A percentile compares a stretch with the other conserved stretches of the same genome.
These are phyloP conservation scores for Myrmecobius fasciatus DNA, from an alignment of 2,113 vertebrate species.

Conservation along the genomic window DNA sequence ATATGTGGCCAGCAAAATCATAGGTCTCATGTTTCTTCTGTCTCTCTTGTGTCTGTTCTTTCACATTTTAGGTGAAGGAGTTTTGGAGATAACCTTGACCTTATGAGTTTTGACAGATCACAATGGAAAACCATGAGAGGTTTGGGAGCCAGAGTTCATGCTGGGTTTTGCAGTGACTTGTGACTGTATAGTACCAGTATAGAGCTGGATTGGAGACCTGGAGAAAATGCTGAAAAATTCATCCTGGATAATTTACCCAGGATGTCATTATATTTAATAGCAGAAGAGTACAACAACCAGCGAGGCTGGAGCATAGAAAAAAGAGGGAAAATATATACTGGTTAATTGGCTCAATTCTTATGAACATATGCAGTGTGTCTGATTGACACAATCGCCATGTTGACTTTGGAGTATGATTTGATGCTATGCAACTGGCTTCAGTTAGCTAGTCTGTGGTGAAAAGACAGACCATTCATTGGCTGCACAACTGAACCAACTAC, in stretches of 20 bases:
- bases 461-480: background rate
- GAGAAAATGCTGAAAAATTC: background rate
- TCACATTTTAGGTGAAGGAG: background rate
- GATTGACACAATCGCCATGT: background rate
- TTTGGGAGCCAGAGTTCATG: background rate
- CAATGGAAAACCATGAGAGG: background rate
- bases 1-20: background rate
- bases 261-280: background rate
- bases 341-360: background rate
- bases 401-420: background rate
- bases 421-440: background rate
- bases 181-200: background rate
- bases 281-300: background rate
- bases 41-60: no score
- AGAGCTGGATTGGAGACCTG: background rate
- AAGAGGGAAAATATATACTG: background rate
- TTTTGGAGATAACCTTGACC: background rate
- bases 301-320: background rate
- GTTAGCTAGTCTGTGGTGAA: background rate
- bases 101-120: background rate
- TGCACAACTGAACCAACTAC: background rate
- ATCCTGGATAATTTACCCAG: background rate
- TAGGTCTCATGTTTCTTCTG: background rate
- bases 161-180: no score
- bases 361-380: background rate